phyloP scores from a whole-genome alignment of 1,140 invertebrate genomes.

The Caenorhabditis latens region DNA sequence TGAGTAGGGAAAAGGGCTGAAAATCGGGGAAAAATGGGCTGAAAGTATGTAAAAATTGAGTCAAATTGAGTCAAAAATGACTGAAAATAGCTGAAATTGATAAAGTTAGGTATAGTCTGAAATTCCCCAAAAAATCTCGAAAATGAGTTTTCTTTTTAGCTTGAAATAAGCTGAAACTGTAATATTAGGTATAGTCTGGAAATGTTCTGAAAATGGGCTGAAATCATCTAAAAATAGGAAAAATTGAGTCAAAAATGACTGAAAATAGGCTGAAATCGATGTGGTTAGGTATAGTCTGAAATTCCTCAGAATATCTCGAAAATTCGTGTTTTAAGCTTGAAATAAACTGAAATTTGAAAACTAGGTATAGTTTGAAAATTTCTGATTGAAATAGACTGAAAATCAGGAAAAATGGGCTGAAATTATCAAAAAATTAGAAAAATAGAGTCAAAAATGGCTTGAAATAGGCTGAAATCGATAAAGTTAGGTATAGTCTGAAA shows the following conservation, averaged over 20 bases:
- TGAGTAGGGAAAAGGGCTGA: constrained; percentile 3
- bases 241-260: background rate
- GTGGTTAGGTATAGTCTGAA: background rate
- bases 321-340: too few relatives aligned
- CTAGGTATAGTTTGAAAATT: too few relatives aligned
- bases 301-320: background rate
- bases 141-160: too few relatives aligned
- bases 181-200: too few relatives aligned
- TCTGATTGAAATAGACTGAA: too few relatives aligned
- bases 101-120: too few relatives aligned
- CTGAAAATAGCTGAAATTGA: background rate
- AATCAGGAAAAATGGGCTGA: background rate
- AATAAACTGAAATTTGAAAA: too few relatives aligned
- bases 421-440: background rate
- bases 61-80: background rate
- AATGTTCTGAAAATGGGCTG: background rate
- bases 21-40: background rate
- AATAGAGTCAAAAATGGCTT: background rate
- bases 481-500: too few relatives aligned
- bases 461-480: background rate
- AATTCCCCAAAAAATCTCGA: too few relatives aligned
- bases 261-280: too few relatives aligned
- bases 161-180: background rate
- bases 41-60: background rate
- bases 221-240: background rate